These are phyloP conservation scores for Narcine bancroftii DNA, from an alignment of 2,113 vertebrate species.

Conservation along the genomic window DNA sequence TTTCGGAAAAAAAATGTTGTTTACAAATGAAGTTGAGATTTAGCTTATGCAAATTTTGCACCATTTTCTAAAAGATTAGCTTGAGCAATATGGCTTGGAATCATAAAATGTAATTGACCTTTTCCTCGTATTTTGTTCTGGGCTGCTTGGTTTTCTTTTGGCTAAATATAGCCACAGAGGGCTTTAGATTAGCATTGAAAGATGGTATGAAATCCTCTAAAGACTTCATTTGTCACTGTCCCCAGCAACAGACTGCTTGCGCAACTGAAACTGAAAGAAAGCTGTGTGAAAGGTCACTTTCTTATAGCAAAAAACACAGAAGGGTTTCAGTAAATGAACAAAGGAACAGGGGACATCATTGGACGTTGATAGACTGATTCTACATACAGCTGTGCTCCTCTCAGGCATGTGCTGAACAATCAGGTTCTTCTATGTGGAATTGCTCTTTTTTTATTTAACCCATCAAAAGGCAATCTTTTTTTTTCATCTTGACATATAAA, in stretches of 20 bases:
- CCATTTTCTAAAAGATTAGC: not conserved
- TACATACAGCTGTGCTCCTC: conserved; percentile 25
- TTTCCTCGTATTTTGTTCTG: not conserved
- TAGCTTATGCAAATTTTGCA: not conserved
- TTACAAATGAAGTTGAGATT: not conserved
- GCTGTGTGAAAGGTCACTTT: conserved; percentile 20
- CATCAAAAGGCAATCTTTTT: not conserved
- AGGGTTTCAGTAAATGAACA: not conserved
- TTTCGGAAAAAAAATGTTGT: not conserved
- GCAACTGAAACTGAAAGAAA: not conserved
- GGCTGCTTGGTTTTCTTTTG: not conserved
- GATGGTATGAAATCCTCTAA: not conserved
- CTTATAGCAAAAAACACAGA: conserved; percentile 17
- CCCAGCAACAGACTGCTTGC: conserved; percentile 27
- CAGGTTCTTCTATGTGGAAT: not conserved
- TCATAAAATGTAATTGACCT: not conserved
- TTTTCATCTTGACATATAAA: not conserved
- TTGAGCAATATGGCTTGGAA: not conserved
- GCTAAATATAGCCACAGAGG: not conserved
- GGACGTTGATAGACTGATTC: conserved; percentile 8
- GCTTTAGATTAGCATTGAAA: conserved; percentile 5
- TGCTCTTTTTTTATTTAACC: not conserved
- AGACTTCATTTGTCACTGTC: conserved; percentile 20
- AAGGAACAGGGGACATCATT: not conserved
- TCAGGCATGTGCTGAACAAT: not conserved